Evolutionary conservation across 1,140 invertebrate species (phyloP), one percentile per base, ranked within the genome.

Genomic region (Drosophila varians): DNA sequence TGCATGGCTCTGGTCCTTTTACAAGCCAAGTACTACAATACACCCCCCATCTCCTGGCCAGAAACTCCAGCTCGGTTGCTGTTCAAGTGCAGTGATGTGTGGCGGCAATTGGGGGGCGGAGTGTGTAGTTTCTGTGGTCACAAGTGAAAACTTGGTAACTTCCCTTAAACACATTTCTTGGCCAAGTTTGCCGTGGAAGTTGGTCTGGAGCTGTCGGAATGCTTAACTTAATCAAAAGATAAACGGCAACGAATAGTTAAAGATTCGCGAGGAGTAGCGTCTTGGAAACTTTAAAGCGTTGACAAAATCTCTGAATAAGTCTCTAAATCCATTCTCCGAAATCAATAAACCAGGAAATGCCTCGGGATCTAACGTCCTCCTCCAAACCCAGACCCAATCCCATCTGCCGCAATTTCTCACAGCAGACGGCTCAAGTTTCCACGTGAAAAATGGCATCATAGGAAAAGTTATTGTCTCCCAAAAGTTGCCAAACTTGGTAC

Each of bases 401-500:
- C 58, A 4, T 47, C 12, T 36, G 34, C n/a, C 14, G 11, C 45
- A 21, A 54, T 74, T 70, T 74, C 25, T 56, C 58, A 56, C 65
- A 47, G 52, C 64, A 62, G 60, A 57, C 75, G 60, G 42, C 31
- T 75, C 55, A 86, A 86, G 60, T 84, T 86, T 72, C 70, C 80
- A 86, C 79, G 80, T 84, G 76, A 84, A 84, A 86, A 86, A 84
- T 86, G 79, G 69, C 80, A 86, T 76, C 76, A 73, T 64, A 51
- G 54, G 57, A 84, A 80, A 86, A 84, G 76, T 84, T 84, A 84
- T 86, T 73, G 79, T 86, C 78, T 83, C 61, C 19, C 26, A 55
- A 47, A 55, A 47, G 74, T 71, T 68, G 57, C 56, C 56, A 38
- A 77, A 77, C 73, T 74, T 36, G 43, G 45, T 77, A 57, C 38